Conservation (phyloP, 2,113 vertebrate species). For the Varanus salvator region DNA sequence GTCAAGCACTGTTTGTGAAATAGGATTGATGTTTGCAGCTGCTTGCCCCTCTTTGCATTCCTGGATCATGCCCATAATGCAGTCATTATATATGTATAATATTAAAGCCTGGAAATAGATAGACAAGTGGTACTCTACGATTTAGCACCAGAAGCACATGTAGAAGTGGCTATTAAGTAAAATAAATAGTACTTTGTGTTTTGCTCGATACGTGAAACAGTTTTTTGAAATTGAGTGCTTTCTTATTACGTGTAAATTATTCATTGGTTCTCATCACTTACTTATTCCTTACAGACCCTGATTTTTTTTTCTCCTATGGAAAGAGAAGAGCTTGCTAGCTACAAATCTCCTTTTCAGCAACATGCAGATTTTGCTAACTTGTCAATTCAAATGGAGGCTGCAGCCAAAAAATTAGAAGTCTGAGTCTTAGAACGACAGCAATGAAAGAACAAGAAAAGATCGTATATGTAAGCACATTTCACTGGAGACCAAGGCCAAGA, state of each 20-base stretch:
- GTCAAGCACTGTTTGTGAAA: neutral
- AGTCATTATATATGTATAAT: neutral
- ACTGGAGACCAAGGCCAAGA: too few relatives aligned
- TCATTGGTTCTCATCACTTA: neutral
- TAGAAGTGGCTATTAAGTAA: neutral
- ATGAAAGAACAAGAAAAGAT: too few relatives aligned
- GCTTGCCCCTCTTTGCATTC: neutral
- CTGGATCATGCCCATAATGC: neutral
- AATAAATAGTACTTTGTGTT: neutral
- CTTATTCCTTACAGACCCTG: neutral
- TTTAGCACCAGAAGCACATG: neutral
- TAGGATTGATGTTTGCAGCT: neutral
- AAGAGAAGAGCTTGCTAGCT: conserved; percentile 5
- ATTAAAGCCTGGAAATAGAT: neutral
- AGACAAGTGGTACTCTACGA: too few relatives aligned
- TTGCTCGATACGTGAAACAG: neutral
- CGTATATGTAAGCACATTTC: too few relatives aligned
- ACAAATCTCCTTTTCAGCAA: conserved; percentile 39
- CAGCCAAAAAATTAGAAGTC: too few relatives aligned
- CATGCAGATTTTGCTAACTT: neutral
- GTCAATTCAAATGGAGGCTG: too few relatives aligned
- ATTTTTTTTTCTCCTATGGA: conserved; percentile 17
- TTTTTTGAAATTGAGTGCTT: neutral
- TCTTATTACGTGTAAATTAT: neutral
- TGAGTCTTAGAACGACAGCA: too few relatives aligned